Conservation (phyloP, 2,888 invertebrate species). For the Spicauda simplicius region DNA sequence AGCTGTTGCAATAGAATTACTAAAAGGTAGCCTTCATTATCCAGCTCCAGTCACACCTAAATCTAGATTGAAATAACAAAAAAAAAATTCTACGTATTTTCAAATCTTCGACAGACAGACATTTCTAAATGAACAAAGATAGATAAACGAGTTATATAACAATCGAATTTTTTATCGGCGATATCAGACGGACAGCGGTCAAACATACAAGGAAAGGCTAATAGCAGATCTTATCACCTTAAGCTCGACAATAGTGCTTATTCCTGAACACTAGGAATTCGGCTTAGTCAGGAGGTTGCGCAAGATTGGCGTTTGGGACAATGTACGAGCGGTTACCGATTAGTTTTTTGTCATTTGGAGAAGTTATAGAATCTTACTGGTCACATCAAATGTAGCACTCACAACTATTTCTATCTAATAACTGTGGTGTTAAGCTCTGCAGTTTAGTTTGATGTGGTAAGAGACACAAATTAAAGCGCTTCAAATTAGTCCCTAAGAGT, state of each 20-base stretch:
- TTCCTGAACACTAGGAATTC: constrained; percentile 17
- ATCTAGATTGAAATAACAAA: neutral
- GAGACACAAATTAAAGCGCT: no score
- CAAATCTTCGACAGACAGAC: constrained; percentile 1
- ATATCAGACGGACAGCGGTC: constrained; percentile 20
- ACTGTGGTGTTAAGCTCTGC: no score
- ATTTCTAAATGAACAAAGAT: neutral
- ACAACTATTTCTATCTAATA: no score
- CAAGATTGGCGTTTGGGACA: neutral
- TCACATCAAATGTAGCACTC: no score
- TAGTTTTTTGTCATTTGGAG: neutral
- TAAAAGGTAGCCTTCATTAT: no score
- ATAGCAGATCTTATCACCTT: constrained; percentile 7
- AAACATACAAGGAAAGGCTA: constrained; percentile 7
- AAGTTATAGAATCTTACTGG: no score
- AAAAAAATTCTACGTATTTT: neutral
- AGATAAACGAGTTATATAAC: constrained; percentile 14
- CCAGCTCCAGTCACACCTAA: no score
- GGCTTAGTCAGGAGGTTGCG: constrained; percentile 21
- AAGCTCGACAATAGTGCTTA: constrained; percentile 4
- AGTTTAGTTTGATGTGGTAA: no score
- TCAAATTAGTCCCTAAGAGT: no score
- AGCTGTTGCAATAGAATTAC: no score
- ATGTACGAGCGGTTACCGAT: neutral
- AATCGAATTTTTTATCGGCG: constrained; percentile 7